Conservation (phyloP, 2,113 vertebrate genomes). For the Laticauda laticaudata region DNA sequence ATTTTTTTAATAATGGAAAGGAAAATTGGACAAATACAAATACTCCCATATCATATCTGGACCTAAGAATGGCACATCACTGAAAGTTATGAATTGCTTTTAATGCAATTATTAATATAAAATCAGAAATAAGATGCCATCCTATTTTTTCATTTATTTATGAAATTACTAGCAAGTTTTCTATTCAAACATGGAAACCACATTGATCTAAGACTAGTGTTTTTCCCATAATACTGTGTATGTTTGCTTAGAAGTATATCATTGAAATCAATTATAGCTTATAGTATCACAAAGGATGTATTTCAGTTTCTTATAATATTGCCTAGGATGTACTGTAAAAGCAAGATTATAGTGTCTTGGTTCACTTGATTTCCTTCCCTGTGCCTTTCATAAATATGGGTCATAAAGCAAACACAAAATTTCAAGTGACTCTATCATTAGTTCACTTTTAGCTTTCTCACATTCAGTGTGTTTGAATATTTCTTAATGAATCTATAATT, state of each 20-base stretch:
- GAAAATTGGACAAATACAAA: neutral
- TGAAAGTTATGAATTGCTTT: conserved; percentile 35
- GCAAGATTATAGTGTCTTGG: neutral
- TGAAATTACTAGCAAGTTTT: neutral
- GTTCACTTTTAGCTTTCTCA: conserved; percentile 24
- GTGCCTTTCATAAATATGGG: neutral
- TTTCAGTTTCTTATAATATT: neutral
- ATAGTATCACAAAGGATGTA: neutral
- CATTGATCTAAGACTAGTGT: neutral
- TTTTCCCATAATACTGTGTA: neutral
- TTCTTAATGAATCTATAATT: conserved; percentile 24
- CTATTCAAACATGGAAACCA: neutral
- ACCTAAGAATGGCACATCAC: neutral
- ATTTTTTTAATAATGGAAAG: neutral
- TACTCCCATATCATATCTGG: neutral
- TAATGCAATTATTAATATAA: neutral
- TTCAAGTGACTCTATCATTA: neutral
- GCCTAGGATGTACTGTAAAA: neutral
- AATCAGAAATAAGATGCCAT: conserved; percentile 2
- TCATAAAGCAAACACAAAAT: neutral
- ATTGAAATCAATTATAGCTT: neutral
- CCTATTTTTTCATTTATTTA: conserved; percentile 21
- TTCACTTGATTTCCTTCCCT: neutral
- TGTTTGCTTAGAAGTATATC: neutral
- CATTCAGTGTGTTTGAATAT: conserved; percentile 34